phyloP scores from a whole-genome alignment of 2,797 vertebrate species.

The Poeciliopsis infans region DNA sequence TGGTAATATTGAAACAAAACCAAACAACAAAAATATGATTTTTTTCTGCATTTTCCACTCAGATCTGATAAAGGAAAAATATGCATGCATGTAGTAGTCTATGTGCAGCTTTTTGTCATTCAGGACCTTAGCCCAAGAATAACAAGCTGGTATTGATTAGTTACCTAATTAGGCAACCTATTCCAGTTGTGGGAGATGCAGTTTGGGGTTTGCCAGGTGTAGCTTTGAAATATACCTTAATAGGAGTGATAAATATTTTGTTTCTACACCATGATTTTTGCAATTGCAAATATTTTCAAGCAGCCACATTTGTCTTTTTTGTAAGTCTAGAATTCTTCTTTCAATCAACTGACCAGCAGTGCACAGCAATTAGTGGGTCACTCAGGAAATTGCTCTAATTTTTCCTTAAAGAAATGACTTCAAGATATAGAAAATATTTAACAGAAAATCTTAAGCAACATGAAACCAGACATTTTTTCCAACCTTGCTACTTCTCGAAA shows the following conservation, averaged over 20 bases:
- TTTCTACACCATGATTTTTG: not conserved
- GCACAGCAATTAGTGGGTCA: not conserved
- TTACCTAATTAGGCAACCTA: not conserved
- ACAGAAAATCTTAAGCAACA: not conserved
- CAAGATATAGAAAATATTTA: not conserved
- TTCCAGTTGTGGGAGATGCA: not conserved
- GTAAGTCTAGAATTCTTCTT: not conserved
- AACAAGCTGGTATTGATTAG: not conserved
- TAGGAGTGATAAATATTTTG: not conserved
- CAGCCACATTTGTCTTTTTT: not conserved
- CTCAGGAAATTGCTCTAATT: not conserved
- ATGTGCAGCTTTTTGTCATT: not conserved
- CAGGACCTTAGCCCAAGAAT: not conserved
- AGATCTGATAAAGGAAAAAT: not conserved
- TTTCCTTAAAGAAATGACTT: not conserved
- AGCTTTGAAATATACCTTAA: not conserved
- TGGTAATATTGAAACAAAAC: not conserved
- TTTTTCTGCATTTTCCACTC: not conserved
- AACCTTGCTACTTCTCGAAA: not conserved
- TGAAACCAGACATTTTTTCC: not conserved
- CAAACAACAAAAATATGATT: not conserved
- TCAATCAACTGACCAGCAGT: not conserved
- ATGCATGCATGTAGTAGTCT: not conserved
- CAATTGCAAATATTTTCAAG: not conserved
- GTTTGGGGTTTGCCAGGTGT: not conserved